phyloP scores from a whole-genome alignment of 2,113 vertebrate genomes.

The Hippocampus abdominalis region DNA sequence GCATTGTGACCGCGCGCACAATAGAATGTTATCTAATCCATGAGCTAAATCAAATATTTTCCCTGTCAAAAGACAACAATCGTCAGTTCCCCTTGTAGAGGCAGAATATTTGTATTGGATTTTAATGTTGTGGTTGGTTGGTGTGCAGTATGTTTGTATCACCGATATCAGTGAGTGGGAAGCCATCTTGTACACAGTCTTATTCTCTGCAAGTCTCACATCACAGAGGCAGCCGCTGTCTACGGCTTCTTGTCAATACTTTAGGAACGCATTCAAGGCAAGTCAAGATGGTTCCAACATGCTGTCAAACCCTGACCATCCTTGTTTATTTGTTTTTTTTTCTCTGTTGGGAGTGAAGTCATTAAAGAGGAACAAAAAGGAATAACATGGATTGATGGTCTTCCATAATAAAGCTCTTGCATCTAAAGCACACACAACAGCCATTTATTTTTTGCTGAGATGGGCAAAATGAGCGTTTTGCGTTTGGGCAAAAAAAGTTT shows the following conservation, averaged over 20 bases:
- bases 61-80: neutral
- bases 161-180: slow-evolving; percentile 10
- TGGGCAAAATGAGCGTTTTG: slow-evolving; percentile 21
- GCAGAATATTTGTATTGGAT: neutral
- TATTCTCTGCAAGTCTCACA: slow-evolving; percentile 9
- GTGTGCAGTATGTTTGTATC: neutral
- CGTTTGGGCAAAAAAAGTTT: no score
- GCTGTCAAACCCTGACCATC: slow-evolving; percentile 13
- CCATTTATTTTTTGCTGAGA: slow-evolving; percentile 9
- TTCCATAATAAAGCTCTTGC: neutral
- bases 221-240: slow-evolving; percentile 14
- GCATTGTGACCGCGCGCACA: neutral
- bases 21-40: neutral
- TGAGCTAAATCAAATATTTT: neutral
- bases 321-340: neutral
- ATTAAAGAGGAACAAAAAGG: slow-evolving; percentile 15
- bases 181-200: slow-evolving; percentile 17
- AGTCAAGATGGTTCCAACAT: slow-evolving; percentile 25
- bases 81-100: neutral
- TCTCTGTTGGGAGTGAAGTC: neutral
- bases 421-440: slow-evolving; percentile 7
- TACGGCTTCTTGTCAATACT: slow-evolving; percentile 38
- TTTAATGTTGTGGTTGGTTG: neutral
- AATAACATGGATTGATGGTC: neutral
- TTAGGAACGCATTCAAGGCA: slow-evolving; percentile 20